Conservation (phyloP, 2,113 vertebrate genomes). For the Oncorhynchus tshawytscha region DNA sequence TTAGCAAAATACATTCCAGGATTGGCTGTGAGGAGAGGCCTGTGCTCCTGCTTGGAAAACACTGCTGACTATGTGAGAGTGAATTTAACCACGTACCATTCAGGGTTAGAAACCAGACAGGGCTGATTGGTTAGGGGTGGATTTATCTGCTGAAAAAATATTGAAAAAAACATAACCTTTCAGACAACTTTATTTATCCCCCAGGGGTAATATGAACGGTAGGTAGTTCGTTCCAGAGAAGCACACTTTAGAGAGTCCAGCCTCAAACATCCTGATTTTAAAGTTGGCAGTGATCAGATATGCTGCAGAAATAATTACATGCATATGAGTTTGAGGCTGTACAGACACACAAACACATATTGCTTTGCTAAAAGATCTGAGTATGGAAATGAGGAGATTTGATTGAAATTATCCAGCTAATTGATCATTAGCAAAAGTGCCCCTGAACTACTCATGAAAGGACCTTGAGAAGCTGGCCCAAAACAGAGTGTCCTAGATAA, state of each 20-base stretch:
- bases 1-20: constrained; percentile 59
- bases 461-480: no score
- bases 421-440: no score
- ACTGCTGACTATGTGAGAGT: constrained; percentile 2
- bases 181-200: background rate
- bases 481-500: no score
- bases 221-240: background rate
- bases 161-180: constrained; percentile 2
- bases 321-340: background rate
- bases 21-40: constrained; percentile 45
- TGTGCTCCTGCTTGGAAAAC: constrained; percentile 36
- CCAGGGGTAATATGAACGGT: background rate
- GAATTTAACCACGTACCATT: constrained; percentile 43
- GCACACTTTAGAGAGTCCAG: background rate
- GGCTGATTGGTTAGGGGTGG: constrained; percentile 48
- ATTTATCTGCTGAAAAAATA: constrained; percentile 32
- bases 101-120: constrained; percentile 27
- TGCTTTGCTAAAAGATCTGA: no score
- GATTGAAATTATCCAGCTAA: no score
- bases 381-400: no score
- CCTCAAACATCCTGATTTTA: background rate
- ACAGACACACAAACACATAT: background rate
- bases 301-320: background rate
- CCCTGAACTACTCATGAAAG: no score
- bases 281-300: background rate